A percentile compares a stretch with the other conserved stretches of the same genome.
These are phyloP conservation scores for Haliclystus octoradiatus DNA, from an alignment of 30 jellyfish, hydroid and myxozoan species.

Conservation along the genomic window DNA sequence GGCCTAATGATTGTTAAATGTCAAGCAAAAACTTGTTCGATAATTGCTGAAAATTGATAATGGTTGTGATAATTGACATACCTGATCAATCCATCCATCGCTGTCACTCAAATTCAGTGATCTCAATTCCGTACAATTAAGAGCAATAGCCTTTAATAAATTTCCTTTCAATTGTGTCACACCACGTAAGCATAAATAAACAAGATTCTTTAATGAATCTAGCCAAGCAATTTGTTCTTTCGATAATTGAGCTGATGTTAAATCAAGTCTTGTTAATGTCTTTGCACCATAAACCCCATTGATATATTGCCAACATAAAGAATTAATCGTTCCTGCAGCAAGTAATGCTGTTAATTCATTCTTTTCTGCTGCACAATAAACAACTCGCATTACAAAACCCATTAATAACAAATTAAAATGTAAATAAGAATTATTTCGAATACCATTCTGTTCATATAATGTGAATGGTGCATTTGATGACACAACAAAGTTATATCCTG, in stretches of 20 bases:
- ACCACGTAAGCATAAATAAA: conserved; percentile 45
- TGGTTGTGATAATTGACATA: too few relatives aligned
- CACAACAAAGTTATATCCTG: too few relatives aligned
- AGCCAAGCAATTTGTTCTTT: conserved; percentile 91
- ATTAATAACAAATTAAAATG: conserved; percentile 54
- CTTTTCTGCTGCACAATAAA: conserved; percentile 60
- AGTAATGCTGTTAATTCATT: conserved; percentile 33
- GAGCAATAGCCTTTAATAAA: conserved; percentile 68
- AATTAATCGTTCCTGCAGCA: conserved; percentile 79
- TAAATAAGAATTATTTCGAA: conserved; percentile 26
- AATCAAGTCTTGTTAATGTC: conserved; percentile 32
- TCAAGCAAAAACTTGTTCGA: too few relatives aligned
- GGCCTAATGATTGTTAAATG: too few relatives aligned
- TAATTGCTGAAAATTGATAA: too few relatives aligned
- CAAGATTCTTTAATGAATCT: conserved; percentile 51
- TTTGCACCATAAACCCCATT: conserved; percentile 42
- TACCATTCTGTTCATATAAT: conserved; percentile 11
- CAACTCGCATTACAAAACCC: conserved; percentile 71
- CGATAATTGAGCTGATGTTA: conserved; percentile 44
- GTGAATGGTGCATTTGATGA: too few relatives aligned
- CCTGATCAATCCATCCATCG: conserved; percentile 94
- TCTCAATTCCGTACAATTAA: conserved; percentile 40
- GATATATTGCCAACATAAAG: conserved; percentile 62
- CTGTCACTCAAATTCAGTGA: conserved; percentile 55
- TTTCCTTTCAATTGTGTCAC: conserved; percentile 57